Percentiles rank a stretch among this genome's conserved stretches.
These are phyloP conservation scores for Plutomurus gul DNA, from an alignment of 1,140 invertebrate species.

Conservation along the genomic window DNA sequence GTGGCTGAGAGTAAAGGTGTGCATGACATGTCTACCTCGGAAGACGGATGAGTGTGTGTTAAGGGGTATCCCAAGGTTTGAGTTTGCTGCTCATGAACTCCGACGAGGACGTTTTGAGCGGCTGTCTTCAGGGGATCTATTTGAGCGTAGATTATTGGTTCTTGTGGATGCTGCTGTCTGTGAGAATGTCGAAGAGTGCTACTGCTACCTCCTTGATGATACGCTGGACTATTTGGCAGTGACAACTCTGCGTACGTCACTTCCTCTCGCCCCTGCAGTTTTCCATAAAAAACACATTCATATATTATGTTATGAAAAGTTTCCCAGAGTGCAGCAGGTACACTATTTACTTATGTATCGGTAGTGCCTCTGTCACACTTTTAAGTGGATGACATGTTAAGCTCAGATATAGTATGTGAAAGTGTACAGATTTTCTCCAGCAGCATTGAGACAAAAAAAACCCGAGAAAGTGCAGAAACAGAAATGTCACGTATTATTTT, in stretches of 20 bases:
- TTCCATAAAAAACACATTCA: neutral
- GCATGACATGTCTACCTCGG: conserved; percentile 47
- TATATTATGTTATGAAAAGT: no score
- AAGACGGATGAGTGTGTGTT: conserved; percentile 41
- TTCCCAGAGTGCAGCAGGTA: no score
- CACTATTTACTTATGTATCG: no score
- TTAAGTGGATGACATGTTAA: no score
- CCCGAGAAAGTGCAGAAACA: neutral
- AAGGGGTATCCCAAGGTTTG: conserved; percentile 51
- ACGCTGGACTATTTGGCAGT: conserved; percentile 56
- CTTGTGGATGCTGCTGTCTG: conserved; percentile 61
- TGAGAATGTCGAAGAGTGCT: conserved; percentile 55
- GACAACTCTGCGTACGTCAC: conserved; percentile 66
- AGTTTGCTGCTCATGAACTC: conserved; percentile 54
- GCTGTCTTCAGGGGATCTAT: conserved; percentile 59
- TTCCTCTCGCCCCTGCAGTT: conserved; percentile 58
- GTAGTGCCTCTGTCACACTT: no score
- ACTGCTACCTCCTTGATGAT: conserved; percentile 38
- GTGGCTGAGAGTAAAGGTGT: conserved; percentile 37
- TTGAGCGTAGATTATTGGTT: conserved; percentile 68
- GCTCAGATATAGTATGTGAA: neutral
- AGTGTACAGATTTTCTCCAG: neutral
- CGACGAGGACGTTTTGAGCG: conserved; percentile 8
- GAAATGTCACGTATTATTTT: neutral
- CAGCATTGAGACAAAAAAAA: neutral